Percentiles rank a stretch among this genome's conserved stretches.
Evolutionary conservation across 2,888 invertebrate species (phyloP).

Genomic region (Amphiduros pacificus): DNA sequence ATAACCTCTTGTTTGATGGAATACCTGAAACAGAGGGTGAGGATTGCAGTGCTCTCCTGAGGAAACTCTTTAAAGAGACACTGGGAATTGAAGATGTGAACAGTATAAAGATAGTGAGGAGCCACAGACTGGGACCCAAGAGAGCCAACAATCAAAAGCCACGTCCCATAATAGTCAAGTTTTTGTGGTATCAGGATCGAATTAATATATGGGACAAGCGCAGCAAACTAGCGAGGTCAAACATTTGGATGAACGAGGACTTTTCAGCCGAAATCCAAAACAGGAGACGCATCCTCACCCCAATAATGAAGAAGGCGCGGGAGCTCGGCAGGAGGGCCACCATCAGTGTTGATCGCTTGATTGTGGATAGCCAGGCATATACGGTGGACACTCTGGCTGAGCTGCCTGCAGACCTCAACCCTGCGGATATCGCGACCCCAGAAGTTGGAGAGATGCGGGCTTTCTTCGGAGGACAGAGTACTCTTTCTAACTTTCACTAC

Average conservation of each 20-base stretch:
- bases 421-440: background rate
- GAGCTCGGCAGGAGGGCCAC: background rate
- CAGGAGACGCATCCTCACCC: background rate
- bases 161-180: background rate
- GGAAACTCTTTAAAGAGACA: background rate
- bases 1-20: background rate
- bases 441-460: background rate
- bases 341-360: background rate
- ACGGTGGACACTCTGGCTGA: background rate
- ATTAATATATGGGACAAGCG: background rate
- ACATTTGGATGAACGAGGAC: background rate
- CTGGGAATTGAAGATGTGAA: too few relatives aligned
- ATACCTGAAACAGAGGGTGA: background rate
- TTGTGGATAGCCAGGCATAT: background rate
- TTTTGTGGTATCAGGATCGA: constrained; percentile 1
- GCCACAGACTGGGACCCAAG: too few relatives aligned
- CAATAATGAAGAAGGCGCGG: background rate
- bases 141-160: too few relatives aligned
- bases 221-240: background rate
- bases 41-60: background rate
- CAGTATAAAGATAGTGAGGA: too few relatives aligned
- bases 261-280: background rate
- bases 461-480: background rate
- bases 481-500: background rate
- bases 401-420: background rate